Conservation (phyloP, 2,888 invertebrate species). For the Euplexia lucipara region DNA sequence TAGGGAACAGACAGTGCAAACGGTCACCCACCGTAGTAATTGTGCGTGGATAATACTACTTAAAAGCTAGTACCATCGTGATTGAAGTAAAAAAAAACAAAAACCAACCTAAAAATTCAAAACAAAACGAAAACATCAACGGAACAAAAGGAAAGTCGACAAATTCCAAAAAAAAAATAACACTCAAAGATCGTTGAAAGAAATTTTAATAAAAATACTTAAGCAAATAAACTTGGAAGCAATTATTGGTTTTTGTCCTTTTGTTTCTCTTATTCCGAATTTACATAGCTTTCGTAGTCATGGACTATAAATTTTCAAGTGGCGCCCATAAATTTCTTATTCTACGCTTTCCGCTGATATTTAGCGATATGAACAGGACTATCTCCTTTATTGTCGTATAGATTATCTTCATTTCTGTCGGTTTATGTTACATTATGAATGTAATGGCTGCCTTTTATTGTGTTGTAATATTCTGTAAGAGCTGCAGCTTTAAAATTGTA, state of each 20-base stretch:
- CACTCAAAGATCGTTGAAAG: conserved; percentile 30
- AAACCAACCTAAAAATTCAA: background rate
- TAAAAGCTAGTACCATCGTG: no score
- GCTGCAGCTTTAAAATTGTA: conserved; percentile 22
- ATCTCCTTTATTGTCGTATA: conserved; percentile 60
- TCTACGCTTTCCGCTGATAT: conserved; percentile 68
- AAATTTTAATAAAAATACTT: conserved; percentile 63
- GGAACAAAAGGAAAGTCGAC: conserved; percentile 17
- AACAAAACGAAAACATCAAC: background rate
- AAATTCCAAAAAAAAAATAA: conserved; percentile 24
- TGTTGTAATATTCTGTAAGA: conserved; percentile 41
- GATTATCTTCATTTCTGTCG: conserved; percentile 59
- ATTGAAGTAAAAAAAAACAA: no score
- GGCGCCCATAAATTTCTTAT: conserved; percentile 70
- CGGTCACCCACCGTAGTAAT: no score
- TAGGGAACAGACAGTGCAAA: no score
- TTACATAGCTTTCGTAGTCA: conserved; percentile 63
- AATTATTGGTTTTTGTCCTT: conserved; percentile 67
- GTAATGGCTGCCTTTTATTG: conserved; percentile 48
- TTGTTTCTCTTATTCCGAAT: conserved; percentile 64
- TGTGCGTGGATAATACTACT: no score
- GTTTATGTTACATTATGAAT: conserved; percentile 47
- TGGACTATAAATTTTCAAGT: conserved; percentile 69
- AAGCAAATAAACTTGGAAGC: conserved; percentile 59
- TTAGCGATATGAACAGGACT: conserved; percentile 67